Percentiles rank a stretch among this genome's conserved stretches.
These are phyloP conservation scores for Chloroceryle aenea DNA, from an alignment of 2,113 vertebrate species.

Conservation along the genomic window DNA sequence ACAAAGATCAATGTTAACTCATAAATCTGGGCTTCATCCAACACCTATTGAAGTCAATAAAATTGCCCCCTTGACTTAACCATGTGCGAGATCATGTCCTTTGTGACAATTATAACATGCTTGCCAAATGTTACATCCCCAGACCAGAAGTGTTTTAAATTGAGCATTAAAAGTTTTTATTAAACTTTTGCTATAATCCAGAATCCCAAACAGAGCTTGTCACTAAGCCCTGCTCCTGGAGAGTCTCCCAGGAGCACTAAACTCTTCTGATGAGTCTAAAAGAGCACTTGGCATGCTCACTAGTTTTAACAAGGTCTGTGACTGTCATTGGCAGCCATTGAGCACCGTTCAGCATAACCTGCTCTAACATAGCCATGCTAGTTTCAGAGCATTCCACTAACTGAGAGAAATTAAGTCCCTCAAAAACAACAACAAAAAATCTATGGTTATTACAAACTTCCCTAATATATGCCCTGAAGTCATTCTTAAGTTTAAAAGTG, in stretches of 20 bases:
- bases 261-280: conserved; percentile 25
- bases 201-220: conserved; percentile 20
- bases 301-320: neutral
- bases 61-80: conserved; percentile 63
- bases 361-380: neutral
- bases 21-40: conserved; percentile 50
- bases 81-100: conserved; percentile 45
- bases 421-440: no score
- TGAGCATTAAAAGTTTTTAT: conserved; percentile 46
- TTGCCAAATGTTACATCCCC: conserved; percentile 52
- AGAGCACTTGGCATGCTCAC: neutral
- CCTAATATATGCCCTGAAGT: neutral
- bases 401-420: neutral
- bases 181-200: conserved; percentile 29
- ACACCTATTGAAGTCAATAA: conserved; percentile 26
- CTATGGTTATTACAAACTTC: neutral
- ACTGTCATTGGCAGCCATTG: conserved; percentile 24
- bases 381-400: neutral
- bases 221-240: neutral
- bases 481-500: neutral
- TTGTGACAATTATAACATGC: conserved; percentile 43
- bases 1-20: neutral
- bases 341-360: conserved; percentile 1
- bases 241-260: conserved; percentile 32
- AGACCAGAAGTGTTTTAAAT: conserved; percentile 37